Percentiles rank a stretch among this genome's conserved stretches.
Conservation (phyloP, 2,113 vertebrate genomes). For the Aspidoscelis tigris region DNA sequence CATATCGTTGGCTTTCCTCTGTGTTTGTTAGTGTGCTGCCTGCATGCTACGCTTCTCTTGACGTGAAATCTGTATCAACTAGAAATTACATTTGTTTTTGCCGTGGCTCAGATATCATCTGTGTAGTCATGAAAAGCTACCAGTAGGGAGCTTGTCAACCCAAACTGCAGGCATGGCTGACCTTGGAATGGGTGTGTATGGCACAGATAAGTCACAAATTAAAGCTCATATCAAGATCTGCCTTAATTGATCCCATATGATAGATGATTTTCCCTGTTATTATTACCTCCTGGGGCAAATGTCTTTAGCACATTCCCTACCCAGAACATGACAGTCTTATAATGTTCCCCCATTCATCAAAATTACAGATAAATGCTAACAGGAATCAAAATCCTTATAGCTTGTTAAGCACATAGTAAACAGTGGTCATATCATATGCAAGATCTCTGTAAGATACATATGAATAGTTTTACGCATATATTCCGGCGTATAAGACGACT, state of each 20-base stretch:
- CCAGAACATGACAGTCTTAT: not conserved
- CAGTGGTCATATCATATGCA: not conserved
- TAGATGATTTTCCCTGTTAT: not conserved
- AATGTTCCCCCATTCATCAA: not conserved
- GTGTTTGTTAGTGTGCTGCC: slow-evolving; percentile 60
- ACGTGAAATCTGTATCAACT: slow-evolving; percentile 62
- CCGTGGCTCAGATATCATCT: slow-evolving; percentile 57
- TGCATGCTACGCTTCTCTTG: slow-evolving; percentile 70
- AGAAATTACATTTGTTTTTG: slow-evolving; percentile 54
- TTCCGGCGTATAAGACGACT: too few species aligned
- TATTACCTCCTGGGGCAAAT: slow-evolving; percentile 11
- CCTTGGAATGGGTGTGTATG: slow-evolving; percentile 65
- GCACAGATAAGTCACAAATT: slow-evolving; percentile 53
- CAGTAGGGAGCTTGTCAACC: slow-evolving; percentile 68
- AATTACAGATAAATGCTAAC: not conserved
- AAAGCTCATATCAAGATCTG: slow-evolving; percentile 57
- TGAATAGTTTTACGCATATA: slow-evolving; percentile 6
- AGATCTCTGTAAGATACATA: slow-evolving; percentile 28
- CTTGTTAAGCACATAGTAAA: not conserved
- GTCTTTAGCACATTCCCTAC: not conserved
- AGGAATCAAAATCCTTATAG: not conserved
- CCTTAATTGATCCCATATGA: slow-evolving; percentile 13
- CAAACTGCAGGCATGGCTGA: slow-evolving; percentile 64
- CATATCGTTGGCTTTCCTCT: slow-evolving; percentile 63
- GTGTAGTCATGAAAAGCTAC: slow-evolving; percentile 66